These are phyloP conservation scores for Gouania willdenowi DNA, from an alignment of 2,797 vertebrate genomes.

Conservation along the genomic window DNA sequence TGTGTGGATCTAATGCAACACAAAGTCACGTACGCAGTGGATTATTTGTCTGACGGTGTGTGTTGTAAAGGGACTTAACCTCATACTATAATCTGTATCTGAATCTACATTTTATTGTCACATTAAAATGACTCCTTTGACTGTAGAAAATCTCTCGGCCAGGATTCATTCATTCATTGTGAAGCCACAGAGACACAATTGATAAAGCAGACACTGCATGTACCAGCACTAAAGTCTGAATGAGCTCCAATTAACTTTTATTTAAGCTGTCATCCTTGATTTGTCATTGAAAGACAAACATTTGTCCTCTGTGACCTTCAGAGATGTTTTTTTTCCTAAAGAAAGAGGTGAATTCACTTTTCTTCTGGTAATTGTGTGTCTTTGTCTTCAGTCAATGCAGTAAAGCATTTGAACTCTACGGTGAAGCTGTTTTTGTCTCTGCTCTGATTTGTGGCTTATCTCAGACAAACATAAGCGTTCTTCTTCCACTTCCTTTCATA, in stretches of 20 bases:
- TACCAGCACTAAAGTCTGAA: constrained; percentile 13
- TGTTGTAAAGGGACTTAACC: neutral
- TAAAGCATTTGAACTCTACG: constrained; percentile 25
- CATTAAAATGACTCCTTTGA: constrained; percentile 33
- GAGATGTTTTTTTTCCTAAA: constrained; percentile 20
- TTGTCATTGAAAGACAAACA: constrained; percentile 31
- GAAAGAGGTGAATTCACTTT: constrained; percentile 12
- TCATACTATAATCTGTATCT: neutral
- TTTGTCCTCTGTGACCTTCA: constrained; percentile 14
- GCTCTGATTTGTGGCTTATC: constrained; percentile 21
- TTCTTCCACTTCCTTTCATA: too few species aligned
- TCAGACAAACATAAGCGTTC: too few species aligned
- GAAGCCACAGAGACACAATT: constrained; percentile 38
- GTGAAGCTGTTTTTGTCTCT: constrained; percentile 23
- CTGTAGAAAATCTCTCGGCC: constrained; percentile 35
- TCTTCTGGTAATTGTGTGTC: constrained; percentile 40
- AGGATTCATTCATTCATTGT: constrained; percentile 34
- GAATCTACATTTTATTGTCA: neutral
- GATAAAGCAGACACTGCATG: constrained; percentile 31
- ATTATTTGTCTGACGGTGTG: too few species aligned
- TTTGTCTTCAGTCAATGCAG: constrained; percentile 45
- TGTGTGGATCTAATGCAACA: neutral
- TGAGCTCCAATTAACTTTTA: constrained; percentile 27
- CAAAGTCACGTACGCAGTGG: too few species aligned
- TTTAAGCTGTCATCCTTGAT: constrained; percentile 37